phyloP scores from a whole-genome alignment of 1,140 invertebrate genomes.

The Parapsyche elsis region DNA sequence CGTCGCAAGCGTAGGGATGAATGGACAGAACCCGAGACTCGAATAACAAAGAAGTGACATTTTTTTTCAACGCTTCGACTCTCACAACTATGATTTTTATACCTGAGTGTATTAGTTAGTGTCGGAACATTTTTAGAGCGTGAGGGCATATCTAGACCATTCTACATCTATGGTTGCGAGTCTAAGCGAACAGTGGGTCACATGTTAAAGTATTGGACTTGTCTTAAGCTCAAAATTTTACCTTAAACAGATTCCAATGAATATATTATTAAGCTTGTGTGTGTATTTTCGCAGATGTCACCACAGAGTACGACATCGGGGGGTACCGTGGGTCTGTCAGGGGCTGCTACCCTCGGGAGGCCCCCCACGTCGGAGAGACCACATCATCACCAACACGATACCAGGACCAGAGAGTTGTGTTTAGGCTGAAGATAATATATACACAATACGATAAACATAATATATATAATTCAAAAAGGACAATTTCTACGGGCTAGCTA shows the following conservation, averaged over 20 bases:
- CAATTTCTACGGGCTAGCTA: background rate
- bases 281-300: conserved; percentile 49
- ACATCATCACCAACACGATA: conserved; percentile 78
- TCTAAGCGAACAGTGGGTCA: no score
- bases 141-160: no score
- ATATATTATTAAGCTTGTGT: conserved; percentile 2
- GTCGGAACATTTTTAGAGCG: no score
- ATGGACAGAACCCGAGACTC: no score
- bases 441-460: background rate
- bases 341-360: conserved; percentile 50
- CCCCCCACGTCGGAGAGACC: conserved; percentile 61
- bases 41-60: no score
- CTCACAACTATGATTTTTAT: no score
- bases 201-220: no score
- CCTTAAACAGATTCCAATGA: conserved; percentile 2
- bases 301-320: conserved; percentile 48
- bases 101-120: no score
- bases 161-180: no score
- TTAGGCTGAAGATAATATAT: conserved; percentile 62
- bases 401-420: conserved; percentile 82
- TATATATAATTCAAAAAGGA: conserved; percentile 1
- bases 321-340: conserved; percentile 46
- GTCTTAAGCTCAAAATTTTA: no score
- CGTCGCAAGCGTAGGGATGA: no score
- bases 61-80: no score